A percentile compares a stretch with the other conserved stretches of the same genome.
Conservation (phyloP, 2,113 vertebrate genomes). For the Pterocles burchelli region DNA sequence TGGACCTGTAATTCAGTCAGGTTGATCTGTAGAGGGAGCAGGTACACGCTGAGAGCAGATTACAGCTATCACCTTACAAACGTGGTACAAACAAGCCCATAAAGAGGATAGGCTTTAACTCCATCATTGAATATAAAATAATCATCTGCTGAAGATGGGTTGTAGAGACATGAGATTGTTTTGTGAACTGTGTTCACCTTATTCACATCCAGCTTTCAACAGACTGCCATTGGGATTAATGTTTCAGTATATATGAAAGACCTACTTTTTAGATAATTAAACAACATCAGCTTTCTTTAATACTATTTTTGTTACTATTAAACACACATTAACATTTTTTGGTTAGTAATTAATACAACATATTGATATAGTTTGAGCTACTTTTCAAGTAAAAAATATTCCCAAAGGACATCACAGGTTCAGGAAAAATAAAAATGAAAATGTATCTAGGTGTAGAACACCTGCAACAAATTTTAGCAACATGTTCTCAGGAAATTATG, state of each 20-base stretch:
- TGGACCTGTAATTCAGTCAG: slow-evolving; percentile 22
- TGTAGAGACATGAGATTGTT: neutral
- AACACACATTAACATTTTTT: neutral
- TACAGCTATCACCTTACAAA: neutral
- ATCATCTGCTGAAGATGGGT: neutral
- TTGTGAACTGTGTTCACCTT: neutral
- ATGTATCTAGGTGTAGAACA: neutral
- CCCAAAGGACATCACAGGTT: neutral
- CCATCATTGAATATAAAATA: neutral
- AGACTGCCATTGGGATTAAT: neutral
- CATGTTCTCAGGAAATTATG: neutral
- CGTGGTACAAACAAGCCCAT: neutral
- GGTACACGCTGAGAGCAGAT: neutral
- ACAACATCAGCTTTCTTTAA: neutral
- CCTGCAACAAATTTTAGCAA: neutral
- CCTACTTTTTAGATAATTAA: neutral
- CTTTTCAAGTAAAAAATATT: neutral
- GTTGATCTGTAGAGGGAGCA: neutral
- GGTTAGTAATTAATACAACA: neutral
- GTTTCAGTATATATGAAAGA: neutral
- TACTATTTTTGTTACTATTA: neutral
- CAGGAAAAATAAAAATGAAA: neutral
- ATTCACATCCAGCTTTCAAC: neutral
- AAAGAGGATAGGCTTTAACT: neutral
- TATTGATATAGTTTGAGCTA: neutral